Evolutionary conservation across 2,888 invertebrate genomes (phyloP).

Genomic region (Xestia c-nigrum): DNA sequence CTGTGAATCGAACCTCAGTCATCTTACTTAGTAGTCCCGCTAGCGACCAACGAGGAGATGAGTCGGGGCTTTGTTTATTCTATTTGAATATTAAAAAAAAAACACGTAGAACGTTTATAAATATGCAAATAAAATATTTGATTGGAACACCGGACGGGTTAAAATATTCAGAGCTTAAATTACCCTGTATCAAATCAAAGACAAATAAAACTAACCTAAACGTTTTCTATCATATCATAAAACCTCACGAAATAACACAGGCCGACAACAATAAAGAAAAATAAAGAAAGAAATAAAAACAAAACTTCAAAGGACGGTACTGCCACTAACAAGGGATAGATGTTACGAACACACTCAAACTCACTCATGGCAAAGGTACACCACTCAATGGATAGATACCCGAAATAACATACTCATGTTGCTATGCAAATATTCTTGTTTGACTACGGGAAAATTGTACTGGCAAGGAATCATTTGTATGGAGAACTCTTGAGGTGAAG

Average conservation of each 20-base stretch:
- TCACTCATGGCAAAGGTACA: conserved; percentile 36
- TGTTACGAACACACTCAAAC: conserved; percentile 40
- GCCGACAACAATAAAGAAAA: conserved; percentile 8
- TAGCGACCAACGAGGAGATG: too few species aligned
- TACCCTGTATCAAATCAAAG: conserved; percentile 5
- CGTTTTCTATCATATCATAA: neutral
- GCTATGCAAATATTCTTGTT: conserved; percentile 55
- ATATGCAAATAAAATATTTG: too few species aligned
- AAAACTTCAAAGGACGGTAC: conserved; percentile 46
- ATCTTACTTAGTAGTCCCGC: too few species aligned
- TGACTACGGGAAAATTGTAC: conserved; percentile 45
- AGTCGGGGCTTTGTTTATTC: neutral
- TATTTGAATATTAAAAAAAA: neutral
- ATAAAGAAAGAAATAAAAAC: conserved; percentile 23
- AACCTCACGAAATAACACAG: conserved; percentile 17
- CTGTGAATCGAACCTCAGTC: too few species aligned
- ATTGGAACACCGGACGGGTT: too few species aligned
- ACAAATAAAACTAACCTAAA: neutral
- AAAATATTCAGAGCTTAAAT: too few species aligned
- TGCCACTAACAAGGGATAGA: conserved; percentile 52
- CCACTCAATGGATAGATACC: conserved; percentile 36
- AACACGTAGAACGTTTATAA: too few species aligned
- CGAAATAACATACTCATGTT: conserved; percentile 47
- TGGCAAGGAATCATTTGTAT: conserved; percentile 15
- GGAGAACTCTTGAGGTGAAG: neutral